phyloP scores from a whole-genome alignment of 1,140 invertebrate species.

The Polyergus mexicanus region DNA sequence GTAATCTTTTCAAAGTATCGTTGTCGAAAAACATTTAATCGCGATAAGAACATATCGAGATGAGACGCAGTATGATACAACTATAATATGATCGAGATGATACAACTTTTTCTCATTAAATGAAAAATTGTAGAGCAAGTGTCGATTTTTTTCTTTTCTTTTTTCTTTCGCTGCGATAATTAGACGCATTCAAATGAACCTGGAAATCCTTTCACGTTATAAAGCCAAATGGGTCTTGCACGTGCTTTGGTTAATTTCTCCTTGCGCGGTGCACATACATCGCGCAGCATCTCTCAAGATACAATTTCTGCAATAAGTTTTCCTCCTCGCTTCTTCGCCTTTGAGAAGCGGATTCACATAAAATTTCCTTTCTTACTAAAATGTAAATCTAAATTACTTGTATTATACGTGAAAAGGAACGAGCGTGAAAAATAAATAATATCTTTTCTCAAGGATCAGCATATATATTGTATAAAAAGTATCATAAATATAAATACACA shows the following conservation, averaged over 20 bases:
- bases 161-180: constrained; percentile 28
- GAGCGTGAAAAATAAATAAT: neutral
- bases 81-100: too few species aligned
- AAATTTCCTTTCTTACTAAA: constrained; percentile 40
- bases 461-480: neutral
- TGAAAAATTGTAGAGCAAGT: neutral
- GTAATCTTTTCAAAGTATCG: neutral
- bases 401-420: neutral
- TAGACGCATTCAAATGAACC: constrained; percentile 53
- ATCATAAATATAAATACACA: neutral
- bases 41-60: neutral
- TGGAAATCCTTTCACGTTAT: constrained; percentile 39
- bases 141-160: neutral
- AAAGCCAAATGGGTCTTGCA: constrained; percentile 34
- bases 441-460: neutral
- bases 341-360: constrained; percentile 12
- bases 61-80: neutral
- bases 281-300: neutral
- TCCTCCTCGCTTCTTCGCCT: neutral
- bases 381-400: constrained; percentile 27
- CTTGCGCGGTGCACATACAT: neutral
- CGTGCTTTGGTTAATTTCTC: constrained; percentile 53
- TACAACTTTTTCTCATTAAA: constrained; percentile 3
- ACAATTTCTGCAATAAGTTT: constrained; percentile 24
- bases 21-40: constrained; percentile 5